phyloP scores from a whole-genome alignment of 2,888 invertebrate species.

The Synanthedon andrenaeformis region DNA sequence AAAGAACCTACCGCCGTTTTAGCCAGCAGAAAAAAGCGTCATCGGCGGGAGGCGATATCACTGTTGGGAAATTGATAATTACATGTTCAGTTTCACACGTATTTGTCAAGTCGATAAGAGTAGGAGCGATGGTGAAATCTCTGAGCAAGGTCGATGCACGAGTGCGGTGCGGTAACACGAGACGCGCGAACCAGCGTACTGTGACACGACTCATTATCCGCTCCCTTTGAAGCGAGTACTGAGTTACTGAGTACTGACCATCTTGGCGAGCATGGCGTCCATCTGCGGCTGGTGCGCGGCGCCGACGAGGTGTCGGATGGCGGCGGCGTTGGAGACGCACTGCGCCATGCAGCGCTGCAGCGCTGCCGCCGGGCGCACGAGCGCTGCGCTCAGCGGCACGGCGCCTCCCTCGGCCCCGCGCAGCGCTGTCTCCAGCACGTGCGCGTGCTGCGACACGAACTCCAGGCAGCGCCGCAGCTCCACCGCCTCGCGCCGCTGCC shows the following conservation, averaged over 20 bases:
- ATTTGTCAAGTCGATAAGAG: no score
- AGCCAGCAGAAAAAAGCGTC: background rate
- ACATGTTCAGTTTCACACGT: no score
- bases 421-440: slow-evolving; percentile 55
- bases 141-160: no score
- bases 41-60: no score
- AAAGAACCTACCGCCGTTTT: background rate
- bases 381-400: slow-evolving; percentile 48
- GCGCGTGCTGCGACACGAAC: slow-evolving; percentile 60
- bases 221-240: slow-evolving; percentile 12
- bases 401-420: slow-evolving; percentile 30
- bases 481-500: slow-evolving; percentile 51
- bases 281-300: slow-evolving; percentile 58
- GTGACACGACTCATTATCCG: background rate
- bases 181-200: background rate
- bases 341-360: slow-evolving; percentile 65
- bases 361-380: slow-evolving; percentile 56
- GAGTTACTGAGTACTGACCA: slow-evolving; percentile 45
- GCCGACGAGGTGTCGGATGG: slow-evolving; percentile 52
- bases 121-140: no score
- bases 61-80: no score
- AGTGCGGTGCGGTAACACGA: background rate
- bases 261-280: slow-evolving; percentile 63
- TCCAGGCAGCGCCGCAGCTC: slow-evolving; percentile 62
- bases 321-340: slow-evolving; percentile 58